Base-by-base conservation (phyloP, 2,888 invertebrate species). In the Eugnorisma glareosa region DNA sequence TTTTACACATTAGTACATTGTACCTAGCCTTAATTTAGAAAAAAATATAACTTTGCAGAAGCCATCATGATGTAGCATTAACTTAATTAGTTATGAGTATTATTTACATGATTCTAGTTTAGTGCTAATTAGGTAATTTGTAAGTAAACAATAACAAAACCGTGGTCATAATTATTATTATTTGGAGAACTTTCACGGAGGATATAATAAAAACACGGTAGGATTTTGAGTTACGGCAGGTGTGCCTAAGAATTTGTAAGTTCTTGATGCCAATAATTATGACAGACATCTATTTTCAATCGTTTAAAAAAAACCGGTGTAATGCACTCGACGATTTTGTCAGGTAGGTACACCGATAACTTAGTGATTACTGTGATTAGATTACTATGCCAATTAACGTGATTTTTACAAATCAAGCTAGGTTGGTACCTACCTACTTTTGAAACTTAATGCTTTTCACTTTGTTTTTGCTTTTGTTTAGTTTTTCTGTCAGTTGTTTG, bases 1-100 rank as follows among this genome's bases (percentile, higher is more conserved):
- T 82, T 84, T 68, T 51, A 74, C 57, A 43, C 51, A 70, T 63
- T 43, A 37, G n/a, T 40, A 54, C 48, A 6, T 48, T 24, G 45
- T 18, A 45, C 15, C 15, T n/a, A 61, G 43, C 66, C 54, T 37
- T 69, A 13, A 1, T 67, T 73, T 66, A 18, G 40, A 66, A 18
- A 45, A 18, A 45, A 48, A 40, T 51, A 48, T 28, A 18, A 28
- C 24, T 18, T 51, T 18, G 31, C 21, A 21, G 8, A 18, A 28
- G 18, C 10, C 40, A 61, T 7, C 7, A 45, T 40, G 10, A 67
- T 6, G n/a, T 37, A 11, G 0, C n/a, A 57, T n/a, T 68, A 31
- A 59, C 35, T 21, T 77, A n/a, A 1, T 18, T 35, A 28, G 2
- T 1, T 51, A n/a, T 1, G 18, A 28, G 13, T 77, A 31, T 31